These are phyloP conservation scores for Heliornis fulica DNA, from an alignment of 2,113 vertebrate genomes.

Conservation along the genomic window DNA sequence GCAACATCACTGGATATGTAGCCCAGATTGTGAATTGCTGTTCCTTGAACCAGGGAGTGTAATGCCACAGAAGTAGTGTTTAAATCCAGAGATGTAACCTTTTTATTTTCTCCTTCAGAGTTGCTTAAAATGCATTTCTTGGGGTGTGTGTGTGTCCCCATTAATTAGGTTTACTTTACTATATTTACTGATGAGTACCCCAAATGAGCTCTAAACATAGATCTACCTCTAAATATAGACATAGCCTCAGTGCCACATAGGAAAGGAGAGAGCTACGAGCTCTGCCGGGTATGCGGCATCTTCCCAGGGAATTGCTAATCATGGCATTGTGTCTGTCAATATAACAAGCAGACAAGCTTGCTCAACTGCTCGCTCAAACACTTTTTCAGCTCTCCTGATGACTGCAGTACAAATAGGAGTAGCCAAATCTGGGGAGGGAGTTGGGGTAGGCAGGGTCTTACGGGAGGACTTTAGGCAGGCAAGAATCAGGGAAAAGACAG, in stretches of 20 bases:
- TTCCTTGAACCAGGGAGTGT: background rate
- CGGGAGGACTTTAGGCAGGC: background rate
- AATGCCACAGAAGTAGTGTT: background rate
- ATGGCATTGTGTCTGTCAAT: background rate
- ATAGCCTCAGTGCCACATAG: background rate
- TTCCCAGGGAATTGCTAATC: background rate
- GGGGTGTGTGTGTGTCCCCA: background rate
- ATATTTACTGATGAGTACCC: rapidly evolving
- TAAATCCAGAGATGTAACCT: background rate
- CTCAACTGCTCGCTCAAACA: background rate
- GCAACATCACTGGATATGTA: background rate
- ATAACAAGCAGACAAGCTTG: background rate
- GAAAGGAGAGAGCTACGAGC: background rate
- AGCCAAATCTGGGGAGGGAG: background rate
- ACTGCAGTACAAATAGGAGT: background rate
- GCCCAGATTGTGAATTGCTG: background rate
- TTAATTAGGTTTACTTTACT: background rate
- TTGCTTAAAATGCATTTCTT: background rate
- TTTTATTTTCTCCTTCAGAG: rapidly evolving
- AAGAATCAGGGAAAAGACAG: background rate
- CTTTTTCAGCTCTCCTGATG: background rate
- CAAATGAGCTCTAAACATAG: background rate
- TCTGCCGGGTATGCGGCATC: background rate
- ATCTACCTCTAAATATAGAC: background rate
- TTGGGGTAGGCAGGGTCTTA: background rate